A percentile compares a stretch with the other conserved stretches of the same genome.
These are phyloP conservation scores for Drosophila lini DNA, from an alignment of 1,140 invertebrate species.

Conservation along the genomic window DNA sequence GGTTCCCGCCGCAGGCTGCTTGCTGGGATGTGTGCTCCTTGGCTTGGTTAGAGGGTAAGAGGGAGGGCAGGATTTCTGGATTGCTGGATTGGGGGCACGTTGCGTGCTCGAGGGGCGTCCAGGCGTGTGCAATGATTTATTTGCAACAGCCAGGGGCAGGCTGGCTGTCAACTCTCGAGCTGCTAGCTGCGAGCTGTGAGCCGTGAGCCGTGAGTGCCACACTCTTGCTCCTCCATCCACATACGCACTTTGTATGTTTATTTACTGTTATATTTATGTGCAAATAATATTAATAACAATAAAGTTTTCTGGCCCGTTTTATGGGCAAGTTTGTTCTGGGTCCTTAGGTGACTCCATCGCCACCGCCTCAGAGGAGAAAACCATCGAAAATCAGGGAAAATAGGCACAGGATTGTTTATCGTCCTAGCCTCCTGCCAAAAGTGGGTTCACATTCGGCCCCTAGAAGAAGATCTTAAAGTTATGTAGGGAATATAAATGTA, in stretches of 20 bases:
- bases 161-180: conserved; percentile 49
- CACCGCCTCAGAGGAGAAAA: neutral
- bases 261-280: conserved; percentile 60
- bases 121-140: conserved; percentile 65
- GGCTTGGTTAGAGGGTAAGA: neutral
- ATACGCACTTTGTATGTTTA: conserved; percentile 44
- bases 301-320: conserved; percentile 57
- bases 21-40: conserved; percentile 1
- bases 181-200: conserved; percentile 1
- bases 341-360: conserved; percentile 16
- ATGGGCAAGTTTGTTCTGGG: conserved; percentile 46
- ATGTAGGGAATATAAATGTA: conserved; percentile 48
- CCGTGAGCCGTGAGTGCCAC: conserved; percentile 11
- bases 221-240: conserved; percentile 8
- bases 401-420: conserved; percentile 24
- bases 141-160: conserved; percentile 45
- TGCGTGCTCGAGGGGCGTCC: conserved; percentile 55
- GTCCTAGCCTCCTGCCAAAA: conserved; percentile 1
- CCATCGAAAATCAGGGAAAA: conserved; percentile 24
- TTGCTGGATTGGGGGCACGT: conserved; percentile 25
- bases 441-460: neutral
- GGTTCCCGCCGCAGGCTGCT: conserved; percentile 17
- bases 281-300: conserved; percentile 66
- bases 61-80: neutral
- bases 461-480: conserved; percentile 36